phyloP scores from a whole-genome alignment of 2,888 invertebrate genomes.

The Alcis repandata region DNA sequence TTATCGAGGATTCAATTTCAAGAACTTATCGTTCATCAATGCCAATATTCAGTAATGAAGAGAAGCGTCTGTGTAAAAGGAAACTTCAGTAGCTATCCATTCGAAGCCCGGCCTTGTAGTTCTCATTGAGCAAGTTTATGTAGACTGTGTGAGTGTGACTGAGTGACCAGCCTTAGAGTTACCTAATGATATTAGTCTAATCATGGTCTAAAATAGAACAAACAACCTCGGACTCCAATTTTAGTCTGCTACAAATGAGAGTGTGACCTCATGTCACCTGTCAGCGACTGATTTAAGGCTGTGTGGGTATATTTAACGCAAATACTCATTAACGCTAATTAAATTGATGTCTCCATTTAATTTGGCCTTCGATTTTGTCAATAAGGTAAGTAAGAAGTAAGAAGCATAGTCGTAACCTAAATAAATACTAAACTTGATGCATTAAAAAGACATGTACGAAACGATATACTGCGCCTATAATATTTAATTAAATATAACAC shows the following conservation, averaged over 20 bases:
- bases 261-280: constrained; percentile 41
- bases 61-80: not conserved
- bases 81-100: constrained; percentile 20
- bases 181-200: not conserved
- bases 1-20: constrained; percentile 11
- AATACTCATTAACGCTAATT: constrained; percentile 41
- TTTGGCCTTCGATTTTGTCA: constrained; percentile 31
- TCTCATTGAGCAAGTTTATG: not conserved
- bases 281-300: constrained; percentile 35
- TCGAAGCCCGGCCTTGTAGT: not conserved
- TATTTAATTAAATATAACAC: too few species aligned
- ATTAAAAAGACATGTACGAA: too few species aligned
- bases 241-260: constrained; percentile 35
- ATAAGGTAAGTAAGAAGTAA: too few species aligned
- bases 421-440: not conserved
- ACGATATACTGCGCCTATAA: too few species aligned
- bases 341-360: constrained; percentile 32
- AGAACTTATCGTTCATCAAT: constrained; percentile 7
- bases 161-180: not conserved
- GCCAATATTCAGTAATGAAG: not conserved
- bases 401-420: not conserved
- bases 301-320: constrained; percentile 28
- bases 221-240: not conserved
- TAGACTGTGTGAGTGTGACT: not conserved
- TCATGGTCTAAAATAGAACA: not conserved